Evolutionary conservation across 2,113 vertebrate species (phyloP).

Genomic region (Ginglymostoma cirratum): DNA sequence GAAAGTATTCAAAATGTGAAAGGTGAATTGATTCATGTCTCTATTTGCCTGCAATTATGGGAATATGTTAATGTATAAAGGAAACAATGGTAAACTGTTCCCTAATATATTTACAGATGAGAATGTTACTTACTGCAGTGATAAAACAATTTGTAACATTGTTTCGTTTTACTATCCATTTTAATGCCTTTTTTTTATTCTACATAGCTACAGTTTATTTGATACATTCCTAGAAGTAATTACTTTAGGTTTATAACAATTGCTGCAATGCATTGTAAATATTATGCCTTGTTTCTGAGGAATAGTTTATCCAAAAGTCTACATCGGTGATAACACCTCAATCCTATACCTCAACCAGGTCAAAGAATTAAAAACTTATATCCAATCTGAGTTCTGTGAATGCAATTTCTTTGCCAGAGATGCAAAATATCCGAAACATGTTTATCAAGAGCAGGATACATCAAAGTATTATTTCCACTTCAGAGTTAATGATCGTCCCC

Average conservation of each 20-base stretch:
- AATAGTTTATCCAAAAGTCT: background rate
- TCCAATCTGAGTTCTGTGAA: background rate
- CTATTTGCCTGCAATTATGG: constrained; percentile 18
- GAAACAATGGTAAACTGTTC: background rate
- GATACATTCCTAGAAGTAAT: background rate
- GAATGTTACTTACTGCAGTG: background rate
- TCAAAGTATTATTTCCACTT: background rate
- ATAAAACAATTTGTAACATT: background rate
- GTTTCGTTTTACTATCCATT: background rate
- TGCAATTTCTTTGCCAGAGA: background rate
- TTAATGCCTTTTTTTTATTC: background rate
- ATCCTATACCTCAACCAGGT: background rate
- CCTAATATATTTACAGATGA: background rate
- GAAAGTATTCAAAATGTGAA: constrained; percentile 31
- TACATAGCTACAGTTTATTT: background rate
- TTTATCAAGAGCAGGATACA: background rate
- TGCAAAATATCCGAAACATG: background rate
- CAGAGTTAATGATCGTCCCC: background rate
- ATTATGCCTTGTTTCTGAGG: background rate
- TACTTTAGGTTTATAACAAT: background rate
- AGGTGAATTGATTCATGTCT: constrained; percentile 37
- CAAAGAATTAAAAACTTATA: background rate
- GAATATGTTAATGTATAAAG: constrained; percentile 18
- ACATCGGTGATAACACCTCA: no score
- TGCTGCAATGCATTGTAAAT: background rate